Base-by-base conservation (phyloP, 2,888 invertebrate species). In the Chymomyza caudatula region DNA sequence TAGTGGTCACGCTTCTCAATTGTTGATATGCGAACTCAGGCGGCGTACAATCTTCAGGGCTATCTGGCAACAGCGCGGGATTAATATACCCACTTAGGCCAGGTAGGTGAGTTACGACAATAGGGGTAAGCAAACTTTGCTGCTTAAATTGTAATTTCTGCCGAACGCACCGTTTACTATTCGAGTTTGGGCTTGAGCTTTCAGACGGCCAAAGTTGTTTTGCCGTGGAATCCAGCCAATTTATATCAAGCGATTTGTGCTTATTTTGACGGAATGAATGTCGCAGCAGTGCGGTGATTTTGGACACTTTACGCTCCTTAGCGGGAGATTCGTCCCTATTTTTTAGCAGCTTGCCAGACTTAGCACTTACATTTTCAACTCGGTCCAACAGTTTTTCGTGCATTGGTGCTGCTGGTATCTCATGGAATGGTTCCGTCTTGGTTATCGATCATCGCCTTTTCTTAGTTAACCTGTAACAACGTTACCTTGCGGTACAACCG, bases 1-100 rank as follows among this genome's bases (percentile, higher is more conserved):
- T 80, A 43, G 88, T 88, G 58, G 88, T 87, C 1, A 88, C 88
- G 65, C 88, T 88, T 61, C 88, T 88, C 65, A 88, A 64, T 52
- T 88, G 88, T 42, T 87, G 84, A 43, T 89, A 89, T 37, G 87
- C 86, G 74, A 84, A 89, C 51, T 89, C 89, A 3, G 89, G 89
- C 11, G 89, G 89, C 13, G 88, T 88, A 42, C 78, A 78, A 73
- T 88, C 89, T 81, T 89, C 89, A 4, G 89, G 89, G 47, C 89
- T 89, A 59, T 89, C 89, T 47, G 89, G 72, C 6, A 89, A 68
- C 29, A 89, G 65, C 0, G 89, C 87, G 19, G 87, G 84, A 72
- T 88, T 88, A 8, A 88, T 88, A 47, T 88, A 88, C 0, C 88
- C 88, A 0, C 85, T 80, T 22, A 82, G 19, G 4, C 79, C 80